Conservation (phyloP, 2,113 vertebrate genomes). For the Sinocyclocheilus anshuiensis region DNA sequence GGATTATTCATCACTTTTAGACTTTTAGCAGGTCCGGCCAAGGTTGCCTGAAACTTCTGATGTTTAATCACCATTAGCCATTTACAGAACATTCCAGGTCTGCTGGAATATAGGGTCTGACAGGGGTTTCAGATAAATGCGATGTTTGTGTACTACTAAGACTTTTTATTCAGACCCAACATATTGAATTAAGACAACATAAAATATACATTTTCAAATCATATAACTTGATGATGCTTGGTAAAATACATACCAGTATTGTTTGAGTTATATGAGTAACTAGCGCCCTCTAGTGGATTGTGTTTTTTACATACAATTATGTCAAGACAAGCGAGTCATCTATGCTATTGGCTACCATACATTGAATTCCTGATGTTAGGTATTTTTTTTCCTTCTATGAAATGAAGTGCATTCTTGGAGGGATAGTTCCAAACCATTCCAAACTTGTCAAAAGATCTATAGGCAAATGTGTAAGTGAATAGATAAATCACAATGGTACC, state of each 20-base stretch:
- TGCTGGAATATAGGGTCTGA: not conserved
- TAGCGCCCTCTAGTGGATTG: constrained; percentile 67
- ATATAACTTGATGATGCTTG: not conserved
- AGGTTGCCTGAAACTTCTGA: not conserved
- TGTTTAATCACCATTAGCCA: not conserved
- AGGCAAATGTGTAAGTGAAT: no score
- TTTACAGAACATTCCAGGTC: not conserved
- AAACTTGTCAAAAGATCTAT: no score
- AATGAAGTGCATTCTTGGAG: no score
- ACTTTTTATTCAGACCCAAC: not conserved
- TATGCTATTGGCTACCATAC: not conserved
- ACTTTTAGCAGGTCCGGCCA: constrained; percentile 2
- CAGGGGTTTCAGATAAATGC: not conserved
- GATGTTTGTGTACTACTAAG: not conserved
- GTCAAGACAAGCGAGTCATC: not conserved
- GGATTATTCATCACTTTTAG: constrained; percentile 12
- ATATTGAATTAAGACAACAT: not conserved
- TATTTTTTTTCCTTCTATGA: no score
- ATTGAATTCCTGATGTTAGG: not conserved
- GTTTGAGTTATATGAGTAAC: not conserved
- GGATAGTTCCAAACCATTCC: no score
- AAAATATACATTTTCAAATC: not conserved
- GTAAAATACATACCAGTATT: not conserved
- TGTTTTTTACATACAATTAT: not conserved
- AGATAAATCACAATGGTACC: not conserved